Percentiles rank a stretch among this genome's conserved stretches.
phyloP scores from a whole-genome alignment of 2,797 vertebrate genomes.

The Bryconaethiops microstoma region DNA sequence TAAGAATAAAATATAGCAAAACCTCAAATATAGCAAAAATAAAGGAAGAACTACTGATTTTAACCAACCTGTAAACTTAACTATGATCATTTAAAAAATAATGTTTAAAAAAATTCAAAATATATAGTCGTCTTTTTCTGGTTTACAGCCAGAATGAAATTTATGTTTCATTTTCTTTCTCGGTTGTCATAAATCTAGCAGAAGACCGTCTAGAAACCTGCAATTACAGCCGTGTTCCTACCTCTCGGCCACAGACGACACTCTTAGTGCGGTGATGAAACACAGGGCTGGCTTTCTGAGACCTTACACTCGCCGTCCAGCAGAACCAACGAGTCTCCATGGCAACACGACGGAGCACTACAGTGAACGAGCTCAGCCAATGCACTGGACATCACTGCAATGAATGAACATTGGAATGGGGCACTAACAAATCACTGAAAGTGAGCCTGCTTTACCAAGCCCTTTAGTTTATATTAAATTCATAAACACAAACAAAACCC shows the following conservation, averaged over 20 bases:
- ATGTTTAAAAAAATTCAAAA: conserved; percentile 11
- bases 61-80: conserved; percentile 11
- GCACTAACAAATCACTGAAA: conserved; percentile 24
- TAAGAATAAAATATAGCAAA: conserved; percentile 1
- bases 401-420: conserved; percentile 15
- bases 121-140: conserved; percentile 16
- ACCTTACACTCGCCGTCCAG: background rate
- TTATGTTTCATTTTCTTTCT: background rate
- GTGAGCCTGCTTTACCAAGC: background rate
- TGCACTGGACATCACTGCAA: conserved; percentile 50
- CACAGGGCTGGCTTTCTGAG: conserved; percentile 5
- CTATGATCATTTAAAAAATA: conserved; percentile 21
- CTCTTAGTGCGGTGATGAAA: background rate
- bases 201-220: background rate
- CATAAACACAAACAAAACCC: conserved; percentile 50
- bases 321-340: conserved; percentile 23
- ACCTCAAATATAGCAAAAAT: conserved; percentile 10
- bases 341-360: conserved; percentile 49
- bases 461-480: conserved; percentile 16
- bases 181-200: background rate
- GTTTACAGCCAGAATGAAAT: conserved; percentile 11
- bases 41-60: conserved; percentile 5
- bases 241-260: conserved; percentile 4
- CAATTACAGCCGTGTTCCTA: conserved; percentile 12
- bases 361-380: conserved; percentile 61